Evolutionary conservation across 2,888 invertebrate species (phyloP), one percentile per base, ranked within the genome.

Genomic region (Pristionchus entomophagus): DNA sequence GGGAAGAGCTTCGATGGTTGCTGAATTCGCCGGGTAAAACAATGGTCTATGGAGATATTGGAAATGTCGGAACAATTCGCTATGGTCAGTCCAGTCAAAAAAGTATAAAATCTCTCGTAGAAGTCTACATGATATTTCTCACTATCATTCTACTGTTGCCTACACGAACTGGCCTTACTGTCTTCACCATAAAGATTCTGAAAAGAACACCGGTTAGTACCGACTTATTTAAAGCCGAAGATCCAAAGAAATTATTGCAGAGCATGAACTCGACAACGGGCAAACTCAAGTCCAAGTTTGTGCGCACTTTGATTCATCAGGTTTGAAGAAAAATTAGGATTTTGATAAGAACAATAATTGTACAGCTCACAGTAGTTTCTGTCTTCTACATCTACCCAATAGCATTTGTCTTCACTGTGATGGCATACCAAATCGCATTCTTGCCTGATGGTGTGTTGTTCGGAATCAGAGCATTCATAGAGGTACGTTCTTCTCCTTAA

Each of bases 21-120:
- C 0, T 0, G 22, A 29, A 51, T 3, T 14, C n/a, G 10, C 49
- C 49, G 19, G 78, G 78, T 29, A 78, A 32, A 6, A 49, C 1
- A 29, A 51, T 51, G 0, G 78, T 78, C 19, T 78, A 51, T 38
- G 78, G 78, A 10, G 78, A 78, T 78, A 78, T 78, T 32, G 78
- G 49, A 10, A 45, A 19, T 32, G 8, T 29, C 32, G 78, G 78
- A 51, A 45, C 51, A 4, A 78, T 78, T 4, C 12, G 51, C 49
- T 51, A 29, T 51, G 78, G 78, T 45, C 6, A 45, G 45, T 6
- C 45, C 45, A 14, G 6, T 6, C 45, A 6, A 45, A 14, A 45
- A 45, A 45, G 8, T 14, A 14, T 14, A 45, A 45, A 45, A 45
- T 45, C 6, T 45, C 41, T 41, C 22, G 65, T 45, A 45, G 45